Evolutionary conservation across 2,113 vertebrate species (phyloP), one percentile per base, ranked within the genome.

Genomic region (Corapipo altera): DNA sequence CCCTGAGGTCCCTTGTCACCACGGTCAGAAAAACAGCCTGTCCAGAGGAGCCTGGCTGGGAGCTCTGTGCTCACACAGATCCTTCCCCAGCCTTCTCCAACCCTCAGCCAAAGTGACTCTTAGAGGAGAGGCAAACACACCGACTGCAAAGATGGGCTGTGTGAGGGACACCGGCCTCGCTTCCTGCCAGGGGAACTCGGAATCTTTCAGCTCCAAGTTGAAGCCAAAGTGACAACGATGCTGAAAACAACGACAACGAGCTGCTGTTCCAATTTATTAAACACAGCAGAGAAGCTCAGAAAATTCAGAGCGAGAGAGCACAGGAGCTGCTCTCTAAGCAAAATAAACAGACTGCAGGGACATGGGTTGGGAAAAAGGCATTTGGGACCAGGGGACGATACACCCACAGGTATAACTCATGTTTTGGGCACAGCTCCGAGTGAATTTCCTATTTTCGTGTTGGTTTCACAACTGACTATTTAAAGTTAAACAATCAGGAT

Each of bases 1-100:
- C 96, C 97, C 97, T 35, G 82, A 96, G 95, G 97, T 96, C 97
- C 93, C 72, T 95, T 95, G 85, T 97, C 95, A 89, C 94, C 33
- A 58, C 35, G 22, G 94, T 49, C 64, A 85, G 95, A 65, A 67
- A 91, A 95, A 89, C 84, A 59, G 59, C 81, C 57, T 75, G 11
- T 81, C 77, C 87, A 1, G 57, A 71, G 91, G 90, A 74, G 92
- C 51, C 3, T 39, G 96, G 85, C 92, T 8, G 4, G 85, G 85
- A 90, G 92, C 92, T 65, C 65, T 44, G 89, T 37, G 76, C 49
- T 1, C 4, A 17, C 37, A 32, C 39, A 59, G 69, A 72, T n/a
- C 66, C 91, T 54, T 84, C 87, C 57, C 12, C 5, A 2, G 6
- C 28, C 52, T 72, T 43, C 80, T 76, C 85, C 8, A 87, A 21